Evolutionary conservation across 2,113 vertebrate species (phyloP).

Genomic region (Arvicanthis niloticus): DNA sequence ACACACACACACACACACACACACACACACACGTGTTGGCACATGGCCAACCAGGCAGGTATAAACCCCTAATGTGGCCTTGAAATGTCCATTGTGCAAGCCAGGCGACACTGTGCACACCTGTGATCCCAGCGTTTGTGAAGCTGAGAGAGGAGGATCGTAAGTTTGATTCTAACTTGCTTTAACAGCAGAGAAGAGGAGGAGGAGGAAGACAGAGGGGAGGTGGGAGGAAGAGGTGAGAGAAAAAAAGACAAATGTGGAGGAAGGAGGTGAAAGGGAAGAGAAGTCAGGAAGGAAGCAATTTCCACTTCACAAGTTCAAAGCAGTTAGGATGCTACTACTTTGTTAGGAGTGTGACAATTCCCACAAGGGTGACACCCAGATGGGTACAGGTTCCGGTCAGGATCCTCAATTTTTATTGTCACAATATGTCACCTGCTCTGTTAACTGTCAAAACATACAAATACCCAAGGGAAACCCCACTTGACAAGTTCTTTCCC

Average conservation of each 20-base stretch:
- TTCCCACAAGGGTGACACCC: background rate
- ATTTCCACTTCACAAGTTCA: background rate
- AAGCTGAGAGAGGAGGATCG: too few relatives aligned
- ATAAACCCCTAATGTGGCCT: background rate
- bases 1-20: background rate
- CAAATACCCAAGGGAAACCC: constrained; percentile 12
- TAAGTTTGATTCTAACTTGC: background rate
- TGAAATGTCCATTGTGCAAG: background rate
- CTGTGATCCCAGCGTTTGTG: background rate
- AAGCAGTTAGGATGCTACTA: too few relatives aligned
- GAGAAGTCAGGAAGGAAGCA: too few relatives aligned
- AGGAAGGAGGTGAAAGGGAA: too few relatives aligned
- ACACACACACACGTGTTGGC: background rate
- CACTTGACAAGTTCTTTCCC: background rate
- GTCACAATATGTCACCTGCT: background rate
- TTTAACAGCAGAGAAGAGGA: background rate
- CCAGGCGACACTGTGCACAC: background rate
- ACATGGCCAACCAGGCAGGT: background rate
- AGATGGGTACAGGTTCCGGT: background rate
- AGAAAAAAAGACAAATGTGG: background rate
- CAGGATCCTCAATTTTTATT: background rate
- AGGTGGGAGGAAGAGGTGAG: background rate
- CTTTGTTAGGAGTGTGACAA: background rate
- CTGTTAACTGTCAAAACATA: constrained; percentile 21
- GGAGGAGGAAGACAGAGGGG: background rate